These are phyloP conservation scores for Pseudopleuronectes americanus DNA, from an alignment of 2,797 vertebrate species.

Conservation along the genomic window DNA sequence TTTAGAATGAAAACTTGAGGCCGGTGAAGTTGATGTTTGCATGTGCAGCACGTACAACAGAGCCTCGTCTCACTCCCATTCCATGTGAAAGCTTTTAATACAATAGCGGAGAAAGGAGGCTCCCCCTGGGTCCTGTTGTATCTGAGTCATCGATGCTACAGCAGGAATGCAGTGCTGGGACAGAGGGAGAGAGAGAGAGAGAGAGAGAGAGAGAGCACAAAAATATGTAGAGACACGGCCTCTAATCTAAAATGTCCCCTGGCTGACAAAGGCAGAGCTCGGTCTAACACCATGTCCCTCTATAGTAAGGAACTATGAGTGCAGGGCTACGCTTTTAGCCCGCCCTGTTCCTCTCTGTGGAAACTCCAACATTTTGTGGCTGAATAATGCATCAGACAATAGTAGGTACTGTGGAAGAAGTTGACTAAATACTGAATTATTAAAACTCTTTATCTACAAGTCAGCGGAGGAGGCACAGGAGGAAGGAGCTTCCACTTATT, in stretches of 20 bases:
- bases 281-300: conserved; percentile 40
- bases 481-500: too few relatives aligned
- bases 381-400: conserved; percentile 56
- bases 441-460: background rate
- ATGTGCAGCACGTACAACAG: background rate
- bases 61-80: background rate
- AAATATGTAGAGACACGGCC: conserved; percentile 30
- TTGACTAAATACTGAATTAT: conserved; percentile 23
- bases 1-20: background rate
- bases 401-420: conserved; percentile 3
- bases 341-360: background rate
- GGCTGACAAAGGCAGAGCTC: conserved; percentile 52
- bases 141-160: conserved; percentile 28
- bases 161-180: conserved; percentile 31
- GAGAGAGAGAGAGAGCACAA: conserved; percentile 5
- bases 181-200: background rate
- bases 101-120: background rate
- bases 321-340: background rate
- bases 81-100: too few relatives aligned
- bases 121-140: background rate
- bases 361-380: conserved; percentile 18
- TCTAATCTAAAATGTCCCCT: conserved; percentile 52
- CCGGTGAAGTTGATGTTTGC: background rate
- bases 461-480: background rate
- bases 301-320: background rate